Conservation (phyloP, 2,113 vertebrate genomes). For the Cygnus atratus region DNA sequence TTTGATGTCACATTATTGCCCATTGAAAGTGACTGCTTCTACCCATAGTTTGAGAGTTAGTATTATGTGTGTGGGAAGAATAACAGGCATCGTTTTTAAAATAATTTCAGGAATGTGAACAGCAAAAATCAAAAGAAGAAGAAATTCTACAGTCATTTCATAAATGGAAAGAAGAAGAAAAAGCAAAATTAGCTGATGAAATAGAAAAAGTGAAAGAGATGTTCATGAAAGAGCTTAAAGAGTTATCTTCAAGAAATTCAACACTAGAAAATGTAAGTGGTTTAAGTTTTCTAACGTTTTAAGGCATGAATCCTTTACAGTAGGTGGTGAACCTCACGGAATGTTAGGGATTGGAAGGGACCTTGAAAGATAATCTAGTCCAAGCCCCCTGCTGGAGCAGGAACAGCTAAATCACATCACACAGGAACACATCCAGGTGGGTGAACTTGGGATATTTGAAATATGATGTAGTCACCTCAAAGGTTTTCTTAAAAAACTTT, state of each 20-base stretch:
- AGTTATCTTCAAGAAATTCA: constrained; percentile 82
- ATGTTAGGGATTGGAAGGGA: too few species aligned
- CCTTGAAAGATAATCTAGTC: too few species aligned
- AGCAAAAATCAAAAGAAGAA: constrained; percentile 84
- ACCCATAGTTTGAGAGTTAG: background rate
- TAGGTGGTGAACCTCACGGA: background rate
- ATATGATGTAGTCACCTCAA: background rate
- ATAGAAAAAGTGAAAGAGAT: constrained; percentile 89
- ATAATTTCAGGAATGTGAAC: constrained; percentile 83
- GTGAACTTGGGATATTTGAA: background rate
- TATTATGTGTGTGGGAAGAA: background rate
- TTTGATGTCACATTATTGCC: background rate
- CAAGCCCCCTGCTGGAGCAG: too few species aligned
- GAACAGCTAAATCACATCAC: too few species aligned
- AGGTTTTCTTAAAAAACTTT: background rate
- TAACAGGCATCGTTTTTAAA: background rate
- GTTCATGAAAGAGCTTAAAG: constrained; percentile 89
- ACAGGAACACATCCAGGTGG: too few species aligned
- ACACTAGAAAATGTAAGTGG: constrained; percentile 79
- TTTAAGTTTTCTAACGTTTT: background rate
- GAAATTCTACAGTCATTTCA: constrained; percentile 84
- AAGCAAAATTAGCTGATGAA: constrained; percentile 81
- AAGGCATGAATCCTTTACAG: background rate
- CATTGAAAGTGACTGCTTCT: background rate
- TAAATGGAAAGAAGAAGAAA: constrained; percentile 89